Evolutionary conservation across 2,888 invertebrate genomes (phyloP), one percentile per base, ranked within the genome.

Genomic region (Autographa gamma): DNA sequence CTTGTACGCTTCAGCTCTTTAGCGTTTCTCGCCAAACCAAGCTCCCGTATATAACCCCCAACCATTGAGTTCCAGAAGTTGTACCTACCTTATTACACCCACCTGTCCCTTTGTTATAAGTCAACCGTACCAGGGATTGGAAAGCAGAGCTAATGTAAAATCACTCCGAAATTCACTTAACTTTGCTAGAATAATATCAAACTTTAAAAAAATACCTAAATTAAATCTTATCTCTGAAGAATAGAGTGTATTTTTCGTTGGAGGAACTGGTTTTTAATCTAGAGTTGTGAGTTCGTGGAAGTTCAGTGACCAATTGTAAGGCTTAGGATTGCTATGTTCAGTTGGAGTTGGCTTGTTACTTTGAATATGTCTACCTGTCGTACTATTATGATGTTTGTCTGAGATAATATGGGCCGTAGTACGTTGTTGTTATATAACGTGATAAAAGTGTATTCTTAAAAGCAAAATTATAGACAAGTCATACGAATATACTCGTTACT

Each of bases 21-120:
- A 25, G 25, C 25, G 1, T 25, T 25, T 25, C 25, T 25, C 2
- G 2, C 25, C 19, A 67, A 61, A 70, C 60, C 0, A 32, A 8
- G 14, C 4, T 0, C 18, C 32, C 56, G 56, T 82, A 64, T 72
- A 60, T 84, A 74, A 62, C 6, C 32, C 54, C 19, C 32, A 65
- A 68, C 54, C 60, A 70, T 41, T 43, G 73, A 76, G 59, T 69
- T 66, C 60, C 18, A 64, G 38, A 80, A 80, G 65, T 78, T 73
- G 65, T 60, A 72, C 73, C 69, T 81, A 72, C 74, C 71, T 83
- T 73, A 81, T 75, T 76, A 76, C 67, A 58, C 71, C 75, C 75
- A 77, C 73, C 66, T 63, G 63, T 66, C 71, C 75, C 69, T 77
- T 73, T 80, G 73, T 80, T 77, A 81, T 73, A 70, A 82, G 76